Percentiles rank a stretch among this genome's conserved stretches.
Evolutionary conservation across 2,888 invertebrate species (phyloP).

Genomic region (Cepaea hortensis): DNA sequence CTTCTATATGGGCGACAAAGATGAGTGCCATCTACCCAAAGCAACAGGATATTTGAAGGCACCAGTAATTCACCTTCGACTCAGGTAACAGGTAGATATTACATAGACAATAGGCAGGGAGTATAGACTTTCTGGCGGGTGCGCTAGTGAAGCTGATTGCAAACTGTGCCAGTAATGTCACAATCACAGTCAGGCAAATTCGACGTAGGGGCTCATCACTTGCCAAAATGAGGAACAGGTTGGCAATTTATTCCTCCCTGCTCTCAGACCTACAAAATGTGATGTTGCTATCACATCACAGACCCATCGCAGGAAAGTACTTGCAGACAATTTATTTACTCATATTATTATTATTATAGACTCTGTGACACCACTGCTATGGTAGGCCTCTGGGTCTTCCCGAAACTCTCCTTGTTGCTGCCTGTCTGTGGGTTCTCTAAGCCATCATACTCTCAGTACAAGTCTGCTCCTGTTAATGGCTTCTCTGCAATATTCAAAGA

Average conservation of each 20-base stretch:
- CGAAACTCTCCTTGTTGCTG: neutral
- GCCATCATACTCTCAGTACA: conserved; percentile 9
- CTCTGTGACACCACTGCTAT: neutral
- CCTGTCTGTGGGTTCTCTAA: neutral
- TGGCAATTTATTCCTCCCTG: neutral
- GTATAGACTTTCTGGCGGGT: too few species aligned
- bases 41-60: too few species aligned
- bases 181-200: too few species aligned
- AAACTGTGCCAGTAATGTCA: too few species aligned
- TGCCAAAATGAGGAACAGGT: too few species aligned
- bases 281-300: neutral
- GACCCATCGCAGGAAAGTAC: neutral
- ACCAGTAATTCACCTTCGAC: too few species aligned
- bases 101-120: too few species aligned
- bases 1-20: too few species aligned
- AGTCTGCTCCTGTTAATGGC: conserved; percentile 26
- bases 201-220: too few species aligned
- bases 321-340: neutral
- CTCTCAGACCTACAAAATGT: neutral
- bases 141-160: too few species aligned
- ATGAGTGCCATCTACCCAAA: too few species aligned
- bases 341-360: neutral
- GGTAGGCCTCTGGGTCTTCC: neutral
- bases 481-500: conserved; percentile 13
- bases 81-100: too few species aligned